A percentile compares a stretch with the other conserved stretches of the same genome.
Conservation (phyloP, 2,797 vertebrate genomes). For the Fistularia commersonii region DNA sequence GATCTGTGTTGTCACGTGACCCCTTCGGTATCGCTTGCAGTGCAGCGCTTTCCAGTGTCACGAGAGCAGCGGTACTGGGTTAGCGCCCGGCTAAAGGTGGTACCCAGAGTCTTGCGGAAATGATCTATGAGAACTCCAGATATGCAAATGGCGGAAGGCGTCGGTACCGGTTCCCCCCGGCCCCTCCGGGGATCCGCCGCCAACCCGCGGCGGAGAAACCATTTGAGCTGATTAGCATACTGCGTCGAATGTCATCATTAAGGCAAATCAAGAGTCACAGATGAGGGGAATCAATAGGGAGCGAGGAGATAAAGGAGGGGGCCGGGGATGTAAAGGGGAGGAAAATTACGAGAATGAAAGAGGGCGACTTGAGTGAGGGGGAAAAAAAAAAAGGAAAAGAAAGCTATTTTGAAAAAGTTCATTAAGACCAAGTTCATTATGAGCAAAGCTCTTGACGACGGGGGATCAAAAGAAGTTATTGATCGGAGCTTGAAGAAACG, state of each 20-base stretch:
- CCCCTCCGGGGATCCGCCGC: slow-evolving; percentile 29
- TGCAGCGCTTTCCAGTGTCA: slow-evolving; percentile 2
- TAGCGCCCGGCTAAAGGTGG: too few relatives aligned
- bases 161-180: slow-evolving; percentile 24
- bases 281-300: slow-evolving; percentile 38
- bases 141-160: slow-evolving; percentile 46
- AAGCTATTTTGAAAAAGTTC: slow-evolving; percentile 43
- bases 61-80: background rate
- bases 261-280: slow-evolving; percentile 44
- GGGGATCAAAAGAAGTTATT: slow-evolving; percentile 43
- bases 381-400: background rate
- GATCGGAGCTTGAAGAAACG: too few relatives aligned
- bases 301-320: slow-evolving; percentile 4
- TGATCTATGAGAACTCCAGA: slow-evolving; percentile 27
- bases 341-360: slow-evolving; percentile 7
- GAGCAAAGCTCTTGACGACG: slow-evolving; percentile 26
- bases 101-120: slow-evolving; percentile 28
- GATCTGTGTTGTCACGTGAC: slow-evolving; percentile 25
- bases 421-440: slow-evolving; percentile 43
- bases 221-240: slow-evolving; percentile 54
- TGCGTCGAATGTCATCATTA: slow-evolving; percentile 60
- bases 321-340: background rate
- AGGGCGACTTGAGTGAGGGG: background rate
- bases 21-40: slow-evolving; percentile 25
- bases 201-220: slow-evolving; percentile 37